Conservation (phyloP, 2,797 vertebrate genomes). For the Chiroxiphia lanceolata region DNA sequence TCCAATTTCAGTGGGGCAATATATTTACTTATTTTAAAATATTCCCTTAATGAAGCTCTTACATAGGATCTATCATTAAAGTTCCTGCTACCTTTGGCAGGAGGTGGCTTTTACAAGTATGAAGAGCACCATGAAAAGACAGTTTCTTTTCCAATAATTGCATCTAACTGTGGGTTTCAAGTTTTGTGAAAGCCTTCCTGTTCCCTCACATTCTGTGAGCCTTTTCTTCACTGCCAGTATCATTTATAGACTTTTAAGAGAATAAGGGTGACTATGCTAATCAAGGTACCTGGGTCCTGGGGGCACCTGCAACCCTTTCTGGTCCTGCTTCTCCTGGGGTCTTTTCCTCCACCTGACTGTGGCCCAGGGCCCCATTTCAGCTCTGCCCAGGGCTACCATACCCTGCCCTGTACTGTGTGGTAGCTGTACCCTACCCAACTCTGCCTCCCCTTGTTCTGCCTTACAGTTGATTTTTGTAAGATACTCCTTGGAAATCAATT, state of each 20-base stretch:
- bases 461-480: background rate
- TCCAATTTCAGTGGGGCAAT: background rate
- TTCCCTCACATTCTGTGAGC: background rate
- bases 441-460: background rate
- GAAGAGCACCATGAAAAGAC: constrained; percentile 11
- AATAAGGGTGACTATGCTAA: background rate
- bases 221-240: background rate
- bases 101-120: background rate
- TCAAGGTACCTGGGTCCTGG: background rate
- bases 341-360: background rate
- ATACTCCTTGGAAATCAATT: background rate
- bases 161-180: background rate
- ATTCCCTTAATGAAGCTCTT: background rate
- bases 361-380: background rate
- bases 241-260: background rate
- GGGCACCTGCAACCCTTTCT: background rate
- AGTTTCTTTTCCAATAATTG: background rate
- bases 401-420: background rate
- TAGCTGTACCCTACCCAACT: background rate
- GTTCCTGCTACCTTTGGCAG: constrained; percentile 25
- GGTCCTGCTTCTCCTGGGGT: background rate
- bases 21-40: constrained; percentile 48
- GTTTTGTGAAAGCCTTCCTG: constrained; percentile 37
- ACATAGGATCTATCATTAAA: background rate
- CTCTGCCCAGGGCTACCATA: background rate